Percentiles rank a stretch among this genome's conserved stretches.
Conservation (phyloP, 2,113 vertebrate genomes). For the Entosphenus tridentatus region DNA sequence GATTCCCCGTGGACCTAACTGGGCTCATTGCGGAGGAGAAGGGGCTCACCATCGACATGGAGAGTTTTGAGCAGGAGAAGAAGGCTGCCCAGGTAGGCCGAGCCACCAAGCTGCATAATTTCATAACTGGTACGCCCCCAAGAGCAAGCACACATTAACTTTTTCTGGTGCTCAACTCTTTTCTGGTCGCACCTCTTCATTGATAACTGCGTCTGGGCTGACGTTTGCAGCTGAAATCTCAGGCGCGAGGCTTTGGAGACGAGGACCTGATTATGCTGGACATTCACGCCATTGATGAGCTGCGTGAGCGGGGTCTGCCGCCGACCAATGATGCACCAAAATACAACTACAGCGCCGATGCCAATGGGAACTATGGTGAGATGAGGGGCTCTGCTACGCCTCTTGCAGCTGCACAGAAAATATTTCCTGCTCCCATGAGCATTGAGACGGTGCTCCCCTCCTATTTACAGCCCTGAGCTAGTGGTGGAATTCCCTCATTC, state of each 20-base stretch:
- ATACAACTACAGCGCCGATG: constrained; percentile 37
- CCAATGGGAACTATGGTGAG: constrained; percentile 28
- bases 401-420: no score
- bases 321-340: constrained; percentile 58
- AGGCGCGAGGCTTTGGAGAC: constrained; percentile 60
- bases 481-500: no score
- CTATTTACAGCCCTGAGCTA: no score
- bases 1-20: constrained; percentile 78
- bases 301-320: constrained; percentile 35
- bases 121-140: no score
- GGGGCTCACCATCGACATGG: constrained; percentile 50
- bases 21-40: constrained; percentile 88
- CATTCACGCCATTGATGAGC: constrained; percentile 87
- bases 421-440: no score
- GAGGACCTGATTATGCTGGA: constrained; percentile 84
- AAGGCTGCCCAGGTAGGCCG: constrained; percentile 56
- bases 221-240: constrained; percentile 50
- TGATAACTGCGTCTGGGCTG: neutral
- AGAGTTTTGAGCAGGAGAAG: constrained; percentile 72
- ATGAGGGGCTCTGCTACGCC: no score
- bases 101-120: no score
- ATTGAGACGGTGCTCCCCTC: no score
- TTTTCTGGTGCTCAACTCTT: no score
- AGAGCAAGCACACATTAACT: no score
- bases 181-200: no score